Conservation (phyloP, 53 echinoderm and acorn worm genomes). For the Zoroaster sp. region DNA sequence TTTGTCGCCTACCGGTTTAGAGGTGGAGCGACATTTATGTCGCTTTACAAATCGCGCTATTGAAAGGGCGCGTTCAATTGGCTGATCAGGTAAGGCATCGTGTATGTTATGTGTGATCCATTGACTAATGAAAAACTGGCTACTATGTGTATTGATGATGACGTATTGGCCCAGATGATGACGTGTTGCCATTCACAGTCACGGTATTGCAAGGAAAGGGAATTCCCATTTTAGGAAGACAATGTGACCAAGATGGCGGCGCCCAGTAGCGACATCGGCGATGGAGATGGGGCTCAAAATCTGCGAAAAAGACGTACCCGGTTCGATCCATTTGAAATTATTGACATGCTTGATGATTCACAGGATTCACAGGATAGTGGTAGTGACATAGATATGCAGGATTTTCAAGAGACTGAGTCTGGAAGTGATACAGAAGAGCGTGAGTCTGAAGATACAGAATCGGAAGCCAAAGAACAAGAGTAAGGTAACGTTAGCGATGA, state of each 20-base stretch:
- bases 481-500: too few relatives aligned
- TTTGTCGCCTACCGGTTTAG: neutral
- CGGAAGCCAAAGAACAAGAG: too few relatives aligned
- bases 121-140: neutral
- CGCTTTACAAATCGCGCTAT: neutral
- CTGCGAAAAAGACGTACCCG: neutral
- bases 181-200: too few relatives aligned
- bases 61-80: neutral
- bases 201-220: neutral
- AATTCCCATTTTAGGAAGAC: neutral
- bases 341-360: neutral
- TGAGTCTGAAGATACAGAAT: too few relatives aligned
- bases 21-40: neutral
- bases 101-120: neutral
- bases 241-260: neutral
- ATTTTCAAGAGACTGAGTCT: too few relatives aligned
- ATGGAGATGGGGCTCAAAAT: neutral
- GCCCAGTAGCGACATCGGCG: neutral
- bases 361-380: too few relatives aligned
- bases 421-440: too few relatives aligned
- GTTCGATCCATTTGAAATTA: neutral
- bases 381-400: too few relatives aligned
- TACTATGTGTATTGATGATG: neutral
- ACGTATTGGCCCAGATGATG: neutral
- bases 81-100: constrained; percentile 8